Base-by-base conservation (phyloP, 2,888 invertebrate species). In the Cacoxenus indagator region DNA sequence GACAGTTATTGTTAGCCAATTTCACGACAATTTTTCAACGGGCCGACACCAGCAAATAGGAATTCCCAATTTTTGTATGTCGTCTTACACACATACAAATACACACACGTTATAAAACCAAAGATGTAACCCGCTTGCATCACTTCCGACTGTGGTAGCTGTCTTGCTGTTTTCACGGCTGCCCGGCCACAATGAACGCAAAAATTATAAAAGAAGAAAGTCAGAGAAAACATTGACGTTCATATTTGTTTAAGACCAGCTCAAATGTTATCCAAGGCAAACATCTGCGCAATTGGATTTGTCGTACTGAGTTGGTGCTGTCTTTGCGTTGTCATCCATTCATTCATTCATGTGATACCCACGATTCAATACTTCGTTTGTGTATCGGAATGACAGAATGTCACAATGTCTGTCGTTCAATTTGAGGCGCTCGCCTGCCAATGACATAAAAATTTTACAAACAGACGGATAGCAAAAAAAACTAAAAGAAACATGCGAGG, bases 21-120 rank as follows among this genome's bases (percentile, higher is more conserved):
- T 82, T 84, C 78, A 85, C 75, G 78, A 83, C 84, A 85, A 84
- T 83, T 83, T 82, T 76, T 80, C 78, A 81, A 70, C 81, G 69
- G 66, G 67, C 64, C 69, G 43, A 57, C 37, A 57, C 45, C 19
- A 46, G 19, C 29, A 67, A 67, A 43, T 74, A 70, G 46, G 59
- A 62, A 67, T 62, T 61, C 65, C 61, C 64, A 65, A 61, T n/a
- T n/a, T n/a, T n/a, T n/a, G n/a, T n/a, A 48, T 62, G 72, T 65
- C 73, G 59, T 69, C 71, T 65, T 22, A 14, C 37, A 57, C 3
- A 55, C 37, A 37, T 37, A 37, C 8, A 8, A 4, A 2, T 11
- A 37, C 37, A 37, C 14, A 37, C n/a, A 4, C 37, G 14, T 37
- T 37, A 37, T 14, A 37, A 37, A 14, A 51, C 48, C 48, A 26